Evolutionary conservation across 1,140 invertebrate species (phyloP).

Genomic region (Linepithema humile): DNA sequence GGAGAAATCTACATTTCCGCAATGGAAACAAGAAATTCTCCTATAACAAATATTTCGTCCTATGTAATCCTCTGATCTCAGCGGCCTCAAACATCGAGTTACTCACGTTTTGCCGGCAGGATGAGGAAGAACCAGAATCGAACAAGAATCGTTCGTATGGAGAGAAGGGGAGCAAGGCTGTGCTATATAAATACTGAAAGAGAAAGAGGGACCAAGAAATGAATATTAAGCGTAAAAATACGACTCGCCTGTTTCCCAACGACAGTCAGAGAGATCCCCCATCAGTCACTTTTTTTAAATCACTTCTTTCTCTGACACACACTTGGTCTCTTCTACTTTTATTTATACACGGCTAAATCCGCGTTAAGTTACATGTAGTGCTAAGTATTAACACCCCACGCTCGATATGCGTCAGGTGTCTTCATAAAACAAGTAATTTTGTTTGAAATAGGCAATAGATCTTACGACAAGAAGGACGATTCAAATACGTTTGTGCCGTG

Average conservation of each 20-base stretch:
- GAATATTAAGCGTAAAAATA: background rate
- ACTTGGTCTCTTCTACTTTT: constrained; percentile 60
- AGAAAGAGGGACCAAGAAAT: constrained; percentile 59
- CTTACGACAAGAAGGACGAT: constrained; percentile 46
- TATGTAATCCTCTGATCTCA: constrained; percentile 31
- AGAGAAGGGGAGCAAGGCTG: constrained; percentile 57
- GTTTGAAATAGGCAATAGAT: constrained; percentile 9
- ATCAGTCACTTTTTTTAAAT: constrained; percentile 55
- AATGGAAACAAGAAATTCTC: constrained; percentile 2
- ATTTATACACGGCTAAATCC: constrained; percentile 62
- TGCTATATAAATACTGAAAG: constrained; percentile 55
- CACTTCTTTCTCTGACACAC: constrained; percentile 63
- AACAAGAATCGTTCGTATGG: background rate
- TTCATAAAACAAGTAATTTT: background rate
- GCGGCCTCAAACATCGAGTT: constrained; percentile 9
- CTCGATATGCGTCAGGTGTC: constrained; percentile 22
- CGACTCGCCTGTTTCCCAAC: background rate
- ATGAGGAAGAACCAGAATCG: background rate
- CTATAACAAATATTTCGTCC: background rate
- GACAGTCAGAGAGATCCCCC: constrained; percentile 38
- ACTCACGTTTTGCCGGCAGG: background rate
- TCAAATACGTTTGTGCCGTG: background rate
- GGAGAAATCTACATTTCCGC: background rate
- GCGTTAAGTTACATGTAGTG: constrained; percentile 51
- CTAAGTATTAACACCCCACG: constrained; percentile 61